Conservation (phyloP, 2,797 vertebrate species). For the Lepus townsendii region DNA sequence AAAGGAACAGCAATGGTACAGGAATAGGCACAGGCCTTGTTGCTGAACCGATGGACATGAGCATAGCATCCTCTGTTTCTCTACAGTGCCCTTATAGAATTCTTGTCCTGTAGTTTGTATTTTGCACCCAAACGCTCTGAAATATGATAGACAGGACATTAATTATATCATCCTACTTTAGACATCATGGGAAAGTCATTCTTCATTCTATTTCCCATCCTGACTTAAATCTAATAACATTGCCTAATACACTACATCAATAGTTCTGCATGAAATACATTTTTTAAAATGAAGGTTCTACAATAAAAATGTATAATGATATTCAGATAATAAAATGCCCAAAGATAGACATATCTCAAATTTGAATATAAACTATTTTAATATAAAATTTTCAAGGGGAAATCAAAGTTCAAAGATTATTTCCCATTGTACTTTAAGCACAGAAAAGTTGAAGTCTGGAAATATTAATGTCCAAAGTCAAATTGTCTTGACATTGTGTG, state of each 20-base stretch:
- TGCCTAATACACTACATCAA: neutral
- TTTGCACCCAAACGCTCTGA: neutral
- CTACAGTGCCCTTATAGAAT: neutral
- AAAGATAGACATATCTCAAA: neutral
- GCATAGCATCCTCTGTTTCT: fast-evolving
- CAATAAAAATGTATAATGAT: neutral
- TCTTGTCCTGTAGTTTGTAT: neutral
- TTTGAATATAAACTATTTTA: slow-evolving; percentile 28
- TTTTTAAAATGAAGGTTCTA: neutral
- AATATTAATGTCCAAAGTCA: slow-evolving; percentile 32
- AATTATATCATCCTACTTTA: neutral
- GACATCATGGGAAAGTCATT: neutral
- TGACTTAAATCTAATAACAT: neutral
- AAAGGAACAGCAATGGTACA: neutral
- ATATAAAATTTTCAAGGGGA: slow-evolving; percentile 54
- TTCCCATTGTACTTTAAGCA: neutral
- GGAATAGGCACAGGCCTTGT: fast-evolving
- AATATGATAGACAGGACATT: neutral
- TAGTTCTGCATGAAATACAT: neutral
- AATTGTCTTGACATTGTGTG: neutral
- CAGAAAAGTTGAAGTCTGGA: neutral
- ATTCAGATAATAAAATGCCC: neutral
- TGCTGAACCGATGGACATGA: neutral
- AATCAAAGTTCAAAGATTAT: slow-evolving; percentile 51
- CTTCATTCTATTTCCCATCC: neutral